phyloP scores from a whole-genome alignment of 2,888 invertebrate genomes.

The Drosophila nigricruria region DNA sequence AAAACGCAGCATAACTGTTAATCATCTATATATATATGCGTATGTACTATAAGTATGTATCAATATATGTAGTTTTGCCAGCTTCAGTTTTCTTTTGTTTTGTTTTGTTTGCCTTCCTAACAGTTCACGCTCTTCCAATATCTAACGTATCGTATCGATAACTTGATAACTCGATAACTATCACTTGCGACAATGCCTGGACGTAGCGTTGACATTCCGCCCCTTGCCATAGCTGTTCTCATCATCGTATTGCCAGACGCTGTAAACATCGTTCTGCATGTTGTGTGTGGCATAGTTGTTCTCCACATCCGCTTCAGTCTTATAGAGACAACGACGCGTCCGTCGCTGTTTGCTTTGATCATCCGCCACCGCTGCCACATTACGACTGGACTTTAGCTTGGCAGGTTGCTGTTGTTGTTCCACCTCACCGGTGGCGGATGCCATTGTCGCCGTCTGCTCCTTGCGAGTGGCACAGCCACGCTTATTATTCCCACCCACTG shows the following conservation, averaged over 20 bases:
- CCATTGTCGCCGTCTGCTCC: slow-evolving; percentile 55
- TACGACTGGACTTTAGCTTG: slow-evolving; percentile 48
- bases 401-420: slow-evolving; percentile 52
- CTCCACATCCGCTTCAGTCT: slow-evolving; percentile 82
- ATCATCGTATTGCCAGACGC: slow-evolving; percentile 67
- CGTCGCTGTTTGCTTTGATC: slow-evolving; percentile 71
- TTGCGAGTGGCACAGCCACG: slow-evolving; percentile 76
- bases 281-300: slow-evolving; percentile 72
- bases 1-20: slow-evolving; percentile 39
- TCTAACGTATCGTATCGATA: slow-evolving; percentile 56
- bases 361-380: slow-evolving; percentile 20
- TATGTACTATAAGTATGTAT: slow-evolving; percentile 17
- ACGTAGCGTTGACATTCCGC: slow-evolving; percentile 62
- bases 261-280: slow-evolving; percentile 65
- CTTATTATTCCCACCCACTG: slow-evolving; percentile 68
- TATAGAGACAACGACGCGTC: slow-evolving; percentile 81
- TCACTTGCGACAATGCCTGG: slow-evolving; percentile 80
- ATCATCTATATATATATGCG: slow-evolving; percentile 1
- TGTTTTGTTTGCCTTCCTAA: neutral
- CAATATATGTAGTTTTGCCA: slow-evolving; percentile 10
- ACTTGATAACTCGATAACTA: slow-evolving; percentile 27
- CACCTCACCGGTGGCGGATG: slow-evolving; percentile 78
- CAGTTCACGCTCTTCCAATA: neutral
- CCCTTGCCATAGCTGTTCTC: slow-evolving; percentile 77
- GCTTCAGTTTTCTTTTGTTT: no score